A percentile compares a stretch with the other conserved stretches of the same genome.
These are phyloP conservation scores for Indicator indicator DNA, from an alignment of 2,113 vertebrate genomes.

Conservation along the genomic window DNA sequence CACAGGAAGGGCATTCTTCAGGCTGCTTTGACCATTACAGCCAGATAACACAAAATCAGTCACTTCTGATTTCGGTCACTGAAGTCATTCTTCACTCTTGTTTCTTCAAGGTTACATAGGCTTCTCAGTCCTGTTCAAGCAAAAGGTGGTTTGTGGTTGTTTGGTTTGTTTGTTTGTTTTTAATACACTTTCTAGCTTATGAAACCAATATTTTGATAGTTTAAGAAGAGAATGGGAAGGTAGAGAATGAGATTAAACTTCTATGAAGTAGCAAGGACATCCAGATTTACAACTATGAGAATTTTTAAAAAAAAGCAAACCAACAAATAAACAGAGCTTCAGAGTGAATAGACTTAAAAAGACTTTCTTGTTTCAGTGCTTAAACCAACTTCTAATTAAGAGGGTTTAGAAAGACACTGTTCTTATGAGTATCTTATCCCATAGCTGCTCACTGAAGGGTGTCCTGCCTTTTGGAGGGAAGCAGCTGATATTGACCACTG, in stretches of 20 bases:
- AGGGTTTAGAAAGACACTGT: slow-evolving; percentile 4
- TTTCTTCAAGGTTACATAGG: not conserved
- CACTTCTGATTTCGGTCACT: not conserved
- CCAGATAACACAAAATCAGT: not conserved
- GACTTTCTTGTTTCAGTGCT: slow-evolving; percentile 44
- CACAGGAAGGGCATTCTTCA: not conserved
- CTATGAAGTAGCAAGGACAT: slow-evolving; percentile 6
- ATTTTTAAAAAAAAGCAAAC: not conserved
- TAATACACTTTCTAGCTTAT: not conserved
- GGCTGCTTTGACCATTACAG: not conserved
- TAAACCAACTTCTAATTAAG: slow-evolving; percentile 56
- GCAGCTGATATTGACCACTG: slow-evolving; percentile 13
- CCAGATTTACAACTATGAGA: not conserved
- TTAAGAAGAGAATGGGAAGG: not conserved
- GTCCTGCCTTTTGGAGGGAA: not conserved
- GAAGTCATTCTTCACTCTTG: not conserved
- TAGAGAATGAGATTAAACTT: not conserved
- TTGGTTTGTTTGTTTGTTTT: too few species aligned
- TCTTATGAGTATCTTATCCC: slow-evolving; percentile 32
- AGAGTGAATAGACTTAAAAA: slow-evolving; percentile 20
- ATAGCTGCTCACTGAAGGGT: slow-evolving; percentile 22
- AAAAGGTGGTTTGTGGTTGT: not conserved
- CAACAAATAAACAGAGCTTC: not conserved
- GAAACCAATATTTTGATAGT: not conserved
- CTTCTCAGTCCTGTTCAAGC: not conserved